These are phyloP conservation scores for Cyphomyrus plagiostoma DNA, from an alignment of 2,113 vertebrate species.

Conservation along the genomic window DNA sequence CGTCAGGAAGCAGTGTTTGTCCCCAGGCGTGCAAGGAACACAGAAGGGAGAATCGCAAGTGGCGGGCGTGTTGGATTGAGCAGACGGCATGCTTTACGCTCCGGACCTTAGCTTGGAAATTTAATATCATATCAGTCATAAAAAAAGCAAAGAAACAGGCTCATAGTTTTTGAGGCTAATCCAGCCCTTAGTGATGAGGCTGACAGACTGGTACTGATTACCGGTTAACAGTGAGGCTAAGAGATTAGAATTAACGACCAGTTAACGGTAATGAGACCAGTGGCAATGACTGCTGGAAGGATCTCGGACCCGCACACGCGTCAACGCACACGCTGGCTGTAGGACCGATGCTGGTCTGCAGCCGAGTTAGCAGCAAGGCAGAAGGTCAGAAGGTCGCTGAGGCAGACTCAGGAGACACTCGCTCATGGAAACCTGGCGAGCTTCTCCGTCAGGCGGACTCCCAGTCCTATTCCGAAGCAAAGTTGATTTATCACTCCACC, in stretches of 20 bases:
- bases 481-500: background rate
- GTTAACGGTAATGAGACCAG: background rate
- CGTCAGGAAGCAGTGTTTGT: background rate
- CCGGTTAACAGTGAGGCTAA: background rate
- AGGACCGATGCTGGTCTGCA: background rate
- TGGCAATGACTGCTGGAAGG: background rate
- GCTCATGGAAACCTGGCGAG: background rate
- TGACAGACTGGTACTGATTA: background rate
- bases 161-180: background rate
- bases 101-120: background rate
- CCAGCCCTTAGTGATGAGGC: background rate
- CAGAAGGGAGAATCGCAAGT: background rate
- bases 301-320: background rate
- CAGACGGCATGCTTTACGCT: background rate
- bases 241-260: background rate
- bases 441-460: background rate
- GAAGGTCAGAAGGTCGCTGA: background rate
- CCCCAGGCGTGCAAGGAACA: background rate
- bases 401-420: background rate
- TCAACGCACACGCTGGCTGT: background rate
- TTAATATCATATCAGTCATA: background rate
- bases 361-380: too few relatives aligned
- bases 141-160: background rate
- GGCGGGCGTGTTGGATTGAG: background rate
- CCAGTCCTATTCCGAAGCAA: background rate